Evolutionary conservation across 2,113 vertebrate species (phyloP).

Genomic region (Megatriorchis doriae): DNA sequence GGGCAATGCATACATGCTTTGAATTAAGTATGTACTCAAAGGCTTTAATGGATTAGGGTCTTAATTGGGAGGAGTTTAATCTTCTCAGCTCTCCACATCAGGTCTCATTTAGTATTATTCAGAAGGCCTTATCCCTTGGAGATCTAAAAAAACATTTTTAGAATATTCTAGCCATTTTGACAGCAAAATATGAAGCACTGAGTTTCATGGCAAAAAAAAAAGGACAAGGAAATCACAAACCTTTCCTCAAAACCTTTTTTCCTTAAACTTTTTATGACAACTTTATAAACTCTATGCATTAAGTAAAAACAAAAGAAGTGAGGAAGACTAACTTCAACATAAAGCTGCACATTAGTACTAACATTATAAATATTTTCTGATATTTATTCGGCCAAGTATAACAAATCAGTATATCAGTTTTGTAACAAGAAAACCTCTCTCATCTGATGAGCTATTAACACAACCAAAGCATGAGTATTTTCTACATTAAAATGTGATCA

Average conservation of each 20-base stretch:
- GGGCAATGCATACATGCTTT: constrained; percentile 1
- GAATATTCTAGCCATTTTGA: background rate
- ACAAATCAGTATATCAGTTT: background rate
- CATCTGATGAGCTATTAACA: background rate
- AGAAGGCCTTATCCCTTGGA: background rate
- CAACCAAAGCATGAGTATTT: background rate
- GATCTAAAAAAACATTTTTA: background rate
- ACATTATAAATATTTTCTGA: background rate
- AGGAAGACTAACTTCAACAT: background rate
- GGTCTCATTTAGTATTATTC: background rate
- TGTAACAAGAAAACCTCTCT: background rate
- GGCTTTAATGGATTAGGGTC: constrained; percentile 35
- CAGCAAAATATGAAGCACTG: background rate
- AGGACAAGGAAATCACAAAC: background rate
- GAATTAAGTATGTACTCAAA: constrained; percentile 17
- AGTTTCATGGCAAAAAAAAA: background rate
- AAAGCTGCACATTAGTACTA: background rate
- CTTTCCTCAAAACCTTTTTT: background rate
- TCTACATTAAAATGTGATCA: background rate
- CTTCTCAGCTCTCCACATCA: background rate
- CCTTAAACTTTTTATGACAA: background rate
- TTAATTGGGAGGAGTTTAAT: constrained; percentile 31
- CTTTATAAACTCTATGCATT: background rate
- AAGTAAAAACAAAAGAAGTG: background rate
- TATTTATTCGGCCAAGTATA: background rate